Evolutionary conservation across 1,140 invertebrate species (phyloP).

Genomic region (Heliconius hewitsoni): DNA sequence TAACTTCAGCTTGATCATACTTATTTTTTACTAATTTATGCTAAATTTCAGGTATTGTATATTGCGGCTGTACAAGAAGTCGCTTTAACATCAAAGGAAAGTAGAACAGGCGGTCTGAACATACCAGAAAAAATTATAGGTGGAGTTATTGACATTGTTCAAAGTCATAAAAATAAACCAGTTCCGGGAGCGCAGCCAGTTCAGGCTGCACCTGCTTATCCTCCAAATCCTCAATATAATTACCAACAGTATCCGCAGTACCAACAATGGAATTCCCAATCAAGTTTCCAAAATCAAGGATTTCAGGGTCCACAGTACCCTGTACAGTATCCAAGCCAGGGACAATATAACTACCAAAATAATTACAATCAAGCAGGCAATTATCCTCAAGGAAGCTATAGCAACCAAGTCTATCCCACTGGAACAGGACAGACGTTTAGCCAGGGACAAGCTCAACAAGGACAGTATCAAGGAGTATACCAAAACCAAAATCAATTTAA

Average conservation of each 20-base stretch:
- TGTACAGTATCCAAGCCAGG: slow-evolving; percentile 46
- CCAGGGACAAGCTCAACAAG: slow-evolving; percentile 42
- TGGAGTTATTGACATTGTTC: slow-evolving; percentile 70
- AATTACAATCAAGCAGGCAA: slow-evolving; percentile 41
- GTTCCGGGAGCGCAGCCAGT: slow-evolving; percentile 30
- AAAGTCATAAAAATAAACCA: slow-evolving; percentile 70
- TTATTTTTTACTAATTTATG: not conserved
- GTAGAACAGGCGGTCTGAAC: slow-evolving; percentile 51
- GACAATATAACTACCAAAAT: slow-evolving; percentile 47
- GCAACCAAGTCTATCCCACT: slow-evolving; percentile 38
- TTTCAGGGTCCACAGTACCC: slow-evolving; percentile 44
- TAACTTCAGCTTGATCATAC: no score
- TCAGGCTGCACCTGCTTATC: slow-evolving; percentile 32
- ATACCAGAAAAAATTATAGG: slow-evolving; percentile 72
- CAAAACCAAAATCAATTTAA: slow-evolving; percentile 40
- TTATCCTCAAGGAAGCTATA: slow-evolving; percentile 39
- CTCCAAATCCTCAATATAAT: slow-evolving; percentile 37
- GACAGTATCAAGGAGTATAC: slow-evolving; percentile 51
- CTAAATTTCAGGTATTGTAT: slow-evolving; percentile 45
- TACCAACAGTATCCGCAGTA: slow-evolving; percentile 55
- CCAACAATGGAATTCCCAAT: slow-evolving; percentile 51
- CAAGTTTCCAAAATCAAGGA: slow-evolving; percentile 44
- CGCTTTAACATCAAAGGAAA: slow-evolving; percentile 47
- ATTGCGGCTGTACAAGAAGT: slow-evolving; percentile 33
- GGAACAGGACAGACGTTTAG: slow-evolving; percentile 27